A percentile compares a stretch with the other conserved stretches of the same genome.
Conservation (phyloP, 2,113 vertebrate species). For the Seriola quinqueradiata region DNA sequence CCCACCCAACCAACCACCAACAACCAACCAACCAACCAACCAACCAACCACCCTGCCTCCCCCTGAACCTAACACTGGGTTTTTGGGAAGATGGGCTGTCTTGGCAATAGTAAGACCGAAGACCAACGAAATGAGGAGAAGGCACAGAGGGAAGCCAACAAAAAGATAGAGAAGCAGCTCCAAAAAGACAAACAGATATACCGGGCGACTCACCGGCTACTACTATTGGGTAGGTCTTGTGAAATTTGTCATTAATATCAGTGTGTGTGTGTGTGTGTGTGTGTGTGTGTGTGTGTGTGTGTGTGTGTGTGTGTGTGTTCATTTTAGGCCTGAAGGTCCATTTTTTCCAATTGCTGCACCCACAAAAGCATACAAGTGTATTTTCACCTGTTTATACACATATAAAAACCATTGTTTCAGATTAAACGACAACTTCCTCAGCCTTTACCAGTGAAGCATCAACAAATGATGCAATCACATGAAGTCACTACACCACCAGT, state of each 20-base stretch:
- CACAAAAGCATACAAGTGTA: not conserved
- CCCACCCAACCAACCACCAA: conserved; percentile 1
- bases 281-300: not conserved
- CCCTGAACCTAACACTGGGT: conserved; percentile 72
- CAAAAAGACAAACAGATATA: conserved; percentile 98
- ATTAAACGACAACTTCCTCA: conserved; percentile 1
- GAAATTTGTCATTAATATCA: not conserved
- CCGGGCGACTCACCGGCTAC: conserved; percentile 93
- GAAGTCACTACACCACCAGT: conserved; percentile 34
- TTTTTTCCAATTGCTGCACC: conserved; percentile 13
- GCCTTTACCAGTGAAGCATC: not conserved
- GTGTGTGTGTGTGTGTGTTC: too few species aligned
- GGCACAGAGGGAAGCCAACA: conserved; percentile 94
- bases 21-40: conserved; percentile 9
- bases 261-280: conserved; percentile 4
- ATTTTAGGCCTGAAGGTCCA: conserved; percentile 7
- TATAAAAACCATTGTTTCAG: not conserved
- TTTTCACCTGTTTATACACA: not conserved
- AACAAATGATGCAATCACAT: conserved; percentile 39
- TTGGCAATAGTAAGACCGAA: conserved; percentile 96
- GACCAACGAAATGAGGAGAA: conserved; percentile 96
- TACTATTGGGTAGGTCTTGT: conserved; percentile 90
- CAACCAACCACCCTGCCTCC: conserved; percentile 51
- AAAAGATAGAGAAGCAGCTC: conserved; percentile 95
- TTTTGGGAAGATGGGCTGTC: conserved; percentile 91